Percentiles rank a stretch among this genome's conserved stretches.
Evolutionary conservation across 1,140 invertebrate species (phyloP).

Genomic region (Dinoponera quadriceps): DNA sequence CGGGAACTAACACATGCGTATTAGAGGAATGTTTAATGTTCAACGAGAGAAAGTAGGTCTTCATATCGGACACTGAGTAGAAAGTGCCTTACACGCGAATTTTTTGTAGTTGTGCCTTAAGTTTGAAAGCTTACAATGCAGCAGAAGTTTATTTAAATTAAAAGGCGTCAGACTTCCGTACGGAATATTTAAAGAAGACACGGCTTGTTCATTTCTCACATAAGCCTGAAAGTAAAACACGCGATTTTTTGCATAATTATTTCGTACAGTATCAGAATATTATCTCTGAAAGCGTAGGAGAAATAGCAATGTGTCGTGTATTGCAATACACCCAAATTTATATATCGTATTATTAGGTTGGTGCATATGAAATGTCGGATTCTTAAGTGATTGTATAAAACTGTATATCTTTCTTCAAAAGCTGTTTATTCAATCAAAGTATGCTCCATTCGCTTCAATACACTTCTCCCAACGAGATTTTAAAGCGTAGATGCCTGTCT

Average conservation of each 20-base stretch:
- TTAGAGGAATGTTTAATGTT: slow-evolving; percentile 28
- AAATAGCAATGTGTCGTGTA: background rate
- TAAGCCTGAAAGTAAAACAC: background rate
- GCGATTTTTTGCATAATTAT: slow-evolving; percentile 12
- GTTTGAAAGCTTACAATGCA: background rate
- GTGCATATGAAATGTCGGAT: no score
- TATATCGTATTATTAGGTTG: background rate
- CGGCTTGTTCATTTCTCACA: background rate
- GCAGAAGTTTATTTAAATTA: slow-evolving; percentile 18
- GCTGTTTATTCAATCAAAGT: no score
- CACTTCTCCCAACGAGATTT: no score
- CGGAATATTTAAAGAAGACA: slow-evolving; percentile 30
- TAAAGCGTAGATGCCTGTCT: no score
- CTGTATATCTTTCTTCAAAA: no score
- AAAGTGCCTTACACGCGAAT: background rate
- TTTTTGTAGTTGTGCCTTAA: slow-evolving; percentile 7
- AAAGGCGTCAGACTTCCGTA: background rate
- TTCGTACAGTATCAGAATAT: slow-evolving; percentile 8
- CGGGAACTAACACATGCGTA: slow-evolving; percentile 31
- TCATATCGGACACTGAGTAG: background rate
- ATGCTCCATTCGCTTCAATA: no score
- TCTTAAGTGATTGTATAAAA: no score
- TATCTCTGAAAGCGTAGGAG: background rate
- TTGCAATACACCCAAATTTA: background rate
- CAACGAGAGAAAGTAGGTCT: slow-evolving; percentile 7